Evolutionary conservation across 2,113 vertebrate species (phyloP).

Genomic region (Calidris pygmaea): DNA sequence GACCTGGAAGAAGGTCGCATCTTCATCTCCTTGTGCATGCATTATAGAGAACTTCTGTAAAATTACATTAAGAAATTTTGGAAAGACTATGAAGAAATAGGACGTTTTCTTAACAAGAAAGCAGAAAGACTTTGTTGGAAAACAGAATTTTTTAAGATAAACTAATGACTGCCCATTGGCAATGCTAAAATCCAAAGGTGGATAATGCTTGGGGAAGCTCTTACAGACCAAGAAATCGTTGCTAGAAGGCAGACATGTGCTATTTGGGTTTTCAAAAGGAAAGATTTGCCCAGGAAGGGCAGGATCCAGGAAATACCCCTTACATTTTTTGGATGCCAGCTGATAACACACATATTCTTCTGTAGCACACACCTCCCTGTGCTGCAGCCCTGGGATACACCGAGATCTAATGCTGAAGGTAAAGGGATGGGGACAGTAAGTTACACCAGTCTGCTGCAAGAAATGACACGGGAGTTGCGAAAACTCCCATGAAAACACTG

Average conservation of each 20-base stretch:
- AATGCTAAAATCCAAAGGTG: neutral
- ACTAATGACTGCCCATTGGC: neutral
- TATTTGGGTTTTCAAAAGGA: neutral
- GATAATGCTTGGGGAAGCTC: neutral
- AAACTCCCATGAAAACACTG: neutral
- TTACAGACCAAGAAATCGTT: neutral
- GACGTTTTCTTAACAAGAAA: neutral
- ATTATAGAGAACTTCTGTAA: neutral
- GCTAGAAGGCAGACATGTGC: neutral
- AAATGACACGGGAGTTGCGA: neutral
- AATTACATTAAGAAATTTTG: neutral
- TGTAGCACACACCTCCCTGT: neutral
- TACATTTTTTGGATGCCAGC: neutral
- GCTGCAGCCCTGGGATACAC: neutral
- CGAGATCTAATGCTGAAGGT: rapidly evolving
- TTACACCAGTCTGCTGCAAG: neutral
- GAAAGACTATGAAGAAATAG: neutral
- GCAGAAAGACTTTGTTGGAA: neutral
- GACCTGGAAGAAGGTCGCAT: neutral
- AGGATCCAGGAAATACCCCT: neutral
- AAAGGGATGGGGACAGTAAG: neutral
- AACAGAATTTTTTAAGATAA: neutral
- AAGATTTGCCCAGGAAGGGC: neutral
- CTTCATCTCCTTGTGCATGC: neutral
- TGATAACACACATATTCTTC: neutral